phyloP scores from a whole-genome alignment of 30 jellyfish, hydroid and myxozoan genomes.

The Turritopsis rubra region DNA sequence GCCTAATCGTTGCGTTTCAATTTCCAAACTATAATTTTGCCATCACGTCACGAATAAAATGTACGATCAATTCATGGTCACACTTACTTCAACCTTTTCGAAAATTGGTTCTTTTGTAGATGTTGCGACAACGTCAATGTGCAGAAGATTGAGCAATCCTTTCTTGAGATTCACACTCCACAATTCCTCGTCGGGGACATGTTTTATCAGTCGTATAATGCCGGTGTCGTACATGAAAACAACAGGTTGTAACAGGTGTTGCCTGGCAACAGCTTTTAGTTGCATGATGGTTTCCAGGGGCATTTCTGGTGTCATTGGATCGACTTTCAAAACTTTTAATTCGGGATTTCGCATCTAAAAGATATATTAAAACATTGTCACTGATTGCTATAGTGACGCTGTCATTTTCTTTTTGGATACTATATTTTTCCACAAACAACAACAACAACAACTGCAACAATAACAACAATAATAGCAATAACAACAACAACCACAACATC shows the following conservation, averaged over 20 bases:
- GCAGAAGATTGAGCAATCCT: neutral
- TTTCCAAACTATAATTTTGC: too few species aligned
- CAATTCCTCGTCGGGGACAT: neutral
- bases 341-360: conserved; percentile 3
- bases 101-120: neutral
- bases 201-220: neutral
- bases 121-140: neutral
- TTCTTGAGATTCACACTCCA: conserved; percentile 7
- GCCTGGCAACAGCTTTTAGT: neutral
- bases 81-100: neutral
- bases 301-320: neutral
- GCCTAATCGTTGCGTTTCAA: too few species aligned
- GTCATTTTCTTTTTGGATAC: too few species aligned
- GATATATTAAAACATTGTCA: too few species aligned
- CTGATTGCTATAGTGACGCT: too few species aligned
- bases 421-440: neutral
- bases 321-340: neutral
- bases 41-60: too few species aligned
- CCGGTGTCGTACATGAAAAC: neutral
- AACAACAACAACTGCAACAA: neutral
- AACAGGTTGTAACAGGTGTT: neutral
- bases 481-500: too few species aligned
- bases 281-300: conserved; percentile 2
- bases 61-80: too few species aligned
- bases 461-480: too few species aligned